Conservation (phyloP, 2,797 vertebrate species). For the Phalloptychus januarius region DNA sequence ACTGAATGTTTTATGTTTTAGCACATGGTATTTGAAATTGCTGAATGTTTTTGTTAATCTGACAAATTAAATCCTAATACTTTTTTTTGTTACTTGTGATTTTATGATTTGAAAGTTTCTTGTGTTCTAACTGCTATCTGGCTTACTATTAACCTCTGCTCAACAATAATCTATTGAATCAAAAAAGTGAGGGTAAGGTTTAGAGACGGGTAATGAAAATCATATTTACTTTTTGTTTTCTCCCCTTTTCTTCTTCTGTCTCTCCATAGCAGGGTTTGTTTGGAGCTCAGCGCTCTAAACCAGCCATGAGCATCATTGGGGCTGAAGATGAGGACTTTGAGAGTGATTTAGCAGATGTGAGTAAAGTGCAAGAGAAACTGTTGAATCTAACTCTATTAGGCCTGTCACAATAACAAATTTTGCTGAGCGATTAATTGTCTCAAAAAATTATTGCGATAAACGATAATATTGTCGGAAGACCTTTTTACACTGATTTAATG, state of each 20-base stretch:
- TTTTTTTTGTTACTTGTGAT: slow-evolving; percentile 3
- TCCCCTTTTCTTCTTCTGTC: not conserved
- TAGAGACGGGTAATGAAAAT: slow-evolving; percentile 42
- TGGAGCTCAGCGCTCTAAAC: slow-evolving; percentile 72
- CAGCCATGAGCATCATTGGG: slow-evolving; percentile 88
- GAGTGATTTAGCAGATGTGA: slow-evolving; percentile 88
- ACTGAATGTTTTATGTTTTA: not conserved
- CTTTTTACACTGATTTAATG: too few relatives aligned
- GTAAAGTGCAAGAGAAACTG: slow-evolving; percentile 39
- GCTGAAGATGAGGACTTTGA: slow-evolving; percentile 96
- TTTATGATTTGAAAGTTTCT: slow-evolving; percentile 40
- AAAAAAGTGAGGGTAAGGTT: slow-evolving; percentile 10
- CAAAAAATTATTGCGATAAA: too few relatives aligned
- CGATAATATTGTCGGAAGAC: too few relatives aligned
- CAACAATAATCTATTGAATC: slow-evolving; percentile 40
- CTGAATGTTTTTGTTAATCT: not conserved
- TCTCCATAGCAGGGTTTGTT: slow-evolving; percentile 60
- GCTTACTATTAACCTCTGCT: slow-evolving; percentile 51
- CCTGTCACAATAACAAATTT: too few relatives aligned
- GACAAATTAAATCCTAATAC: not conserved
- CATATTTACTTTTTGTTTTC: slow-evolving; percentile 41
- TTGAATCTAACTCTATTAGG: not conserved
- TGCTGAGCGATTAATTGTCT: too few relatives aligned
- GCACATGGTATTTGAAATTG: not conserved
- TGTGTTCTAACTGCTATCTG: slow-evolving; percentile 34